Conservation (phyloP, 2,888 invertebrate genomes). For the Ecdyonurus torrentis region DNA sequence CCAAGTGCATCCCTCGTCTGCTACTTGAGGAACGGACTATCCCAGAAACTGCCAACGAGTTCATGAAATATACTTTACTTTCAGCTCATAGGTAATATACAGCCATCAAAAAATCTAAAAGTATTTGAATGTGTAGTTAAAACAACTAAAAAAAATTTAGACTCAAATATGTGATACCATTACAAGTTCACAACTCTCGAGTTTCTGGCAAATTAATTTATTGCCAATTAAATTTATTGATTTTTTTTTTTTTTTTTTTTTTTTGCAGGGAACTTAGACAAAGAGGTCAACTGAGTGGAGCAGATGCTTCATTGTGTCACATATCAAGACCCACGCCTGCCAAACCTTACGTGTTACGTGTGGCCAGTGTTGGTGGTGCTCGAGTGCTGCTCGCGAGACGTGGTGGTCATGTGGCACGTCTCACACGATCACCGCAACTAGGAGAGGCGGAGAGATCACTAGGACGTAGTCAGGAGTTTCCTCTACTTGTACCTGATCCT, state of each 20-base stretch:
- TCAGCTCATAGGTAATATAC: constrained; percentile 57
- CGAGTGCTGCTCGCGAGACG: constrained; percentile 47
- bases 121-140: no score
- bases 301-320: constrained; percentile 56
- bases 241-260: no score
- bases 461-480: constrained; percentile 47
- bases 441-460: constrained; percentile 41
- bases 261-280: constrained; percentile 41
- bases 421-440: constrained; percentile 20
- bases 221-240: no score
- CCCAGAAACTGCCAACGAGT: constrained; percentile 63
- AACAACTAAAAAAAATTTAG: no score
- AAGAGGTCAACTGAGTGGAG: constrained; percentile 53
- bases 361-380: constrained; percentile 60
- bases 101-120: no score
- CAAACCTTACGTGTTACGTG: constrained; percentile 41
- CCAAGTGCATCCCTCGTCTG: constrained; percentile 60
- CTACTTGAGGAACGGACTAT: constrained; percentile 63
- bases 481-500: constrained; percentile 55
- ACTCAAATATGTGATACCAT: no score
- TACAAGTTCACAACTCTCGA: no score
- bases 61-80: constrained; percentile 68
- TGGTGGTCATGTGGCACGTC: constrained; percentile 16
- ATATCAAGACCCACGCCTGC: constrained; percentile 34
- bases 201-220: no score